These are phyloP conservation scores for Scaptomyza caliginosa DNA, from an alignment of 2,888 invertebrate species.

Conservation along the genomic window DNA sequence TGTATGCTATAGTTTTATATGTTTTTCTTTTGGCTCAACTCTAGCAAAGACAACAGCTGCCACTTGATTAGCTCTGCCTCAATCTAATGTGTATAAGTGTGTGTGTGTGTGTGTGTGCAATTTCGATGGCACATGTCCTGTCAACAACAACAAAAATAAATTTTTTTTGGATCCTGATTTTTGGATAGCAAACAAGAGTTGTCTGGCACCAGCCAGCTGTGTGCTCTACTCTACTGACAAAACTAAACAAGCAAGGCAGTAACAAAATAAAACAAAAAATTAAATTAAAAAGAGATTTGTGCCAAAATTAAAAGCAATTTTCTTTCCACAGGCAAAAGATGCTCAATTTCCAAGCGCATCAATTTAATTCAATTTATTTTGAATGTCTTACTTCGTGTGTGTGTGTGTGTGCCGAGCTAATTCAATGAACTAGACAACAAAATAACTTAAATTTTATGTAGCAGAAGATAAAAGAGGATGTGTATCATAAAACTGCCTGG, in stretches of 20 bases:
- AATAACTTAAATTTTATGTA: conserved; percentile 64
- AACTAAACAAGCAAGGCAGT: conserved; percentile 8
- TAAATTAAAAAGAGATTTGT: conserved; percentile 73
- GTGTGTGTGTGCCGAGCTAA: conserved; percentile 45
- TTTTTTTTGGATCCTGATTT: conserved; percentile 41
- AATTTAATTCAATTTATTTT: conserved; percentile 73
- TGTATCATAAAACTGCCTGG: conserved; percentile 31
- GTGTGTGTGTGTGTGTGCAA: conserved; percentile 27
- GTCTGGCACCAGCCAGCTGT: conserved; percentile 30
- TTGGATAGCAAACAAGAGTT: conserved; percentile 36
- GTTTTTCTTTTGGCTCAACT: conserved; percentile 7
- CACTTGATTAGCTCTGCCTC: conserved; percentile 60
- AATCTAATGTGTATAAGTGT: not conserved
- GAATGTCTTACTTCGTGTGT: conserved; percentile 10
- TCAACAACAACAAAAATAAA: conserved; percentile 29
- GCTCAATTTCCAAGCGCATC: conserved; percentile 56
- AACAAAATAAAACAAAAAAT: conserved; percentile 9
- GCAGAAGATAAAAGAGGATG: conserved; percentile 22
- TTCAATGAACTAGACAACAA: conserved; percentile 71
- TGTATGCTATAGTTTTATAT: conserved; percentile 29
- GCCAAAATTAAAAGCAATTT: conserved; percentile 74
- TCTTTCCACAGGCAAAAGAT: conserved; percentile 37
- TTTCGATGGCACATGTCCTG: conserved; percentile 63
- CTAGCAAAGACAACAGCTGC: conserved; percentile 54
- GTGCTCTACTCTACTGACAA: conserved; percentile 1